A percentile compares a stretch with the other conserved stretches of the same genome.
phyloP scores from a whole-genome alignment of 1,140 invertebrate genomes.

The Streblospio benedicti region DNA sequence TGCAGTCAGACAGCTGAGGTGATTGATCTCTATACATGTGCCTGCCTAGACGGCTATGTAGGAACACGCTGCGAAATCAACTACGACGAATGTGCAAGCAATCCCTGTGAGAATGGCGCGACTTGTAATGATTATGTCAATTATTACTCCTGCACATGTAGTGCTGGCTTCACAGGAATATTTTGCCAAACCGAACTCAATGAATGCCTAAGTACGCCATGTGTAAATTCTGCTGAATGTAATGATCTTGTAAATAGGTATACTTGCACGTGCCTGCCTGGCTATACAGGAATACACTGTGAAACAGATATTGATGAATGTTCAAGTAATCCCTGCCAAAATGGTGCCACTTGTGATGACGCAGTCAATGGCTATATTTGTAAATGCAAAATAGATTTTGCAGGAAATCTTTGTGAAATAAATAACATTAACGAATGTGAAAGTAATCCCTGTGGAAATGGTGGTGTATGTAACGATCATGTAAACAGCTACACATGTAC shows the following conservation, averaged over 20 bases:
- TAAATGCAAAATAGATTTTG: not conserved
- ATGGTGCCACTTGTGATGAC: not conserved
- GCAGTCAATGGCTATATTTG: not conserved
- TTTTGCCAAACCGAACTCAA: no score
- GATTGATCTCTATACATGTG: slow-evolving; percentile 12
- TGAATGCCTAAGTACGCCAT: slow-evolving; percentile 26
- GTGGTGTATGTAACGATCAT: not conserved
- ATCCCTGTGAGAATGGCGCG: slow-evolving; percentile 1
- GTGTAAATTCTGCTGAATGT: not conserved
- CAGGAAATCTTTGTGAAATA: not conserved
- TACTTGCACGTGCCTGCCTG: not conserved
- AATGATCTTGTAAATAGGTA: not conserved
- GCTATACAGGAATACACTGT: not conserved
- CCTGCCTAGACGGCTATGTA: slow-evolving; percentile 16
- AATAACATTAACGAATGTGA: slow-evolving; percentile 1
- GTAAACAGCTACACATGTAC: not conserved
- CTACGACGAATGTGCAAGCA: not conserved
- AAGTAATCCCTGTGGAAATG: slow-evolving; percentile 1
- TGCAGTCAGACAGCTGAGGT: no score
- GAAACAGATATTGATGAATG: not conserved
- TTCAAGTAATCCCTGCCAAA: slow-evolving; percentile 1
- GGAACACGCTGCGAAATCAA: slow-evolving; percentile 16
- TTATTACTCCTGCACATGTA: not conserved
- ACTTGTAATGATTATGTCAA: not conserved
- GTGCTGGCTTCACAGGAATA: slow-evolving; percentile 12